phyloP scores from a whole-genome alignment of 92 coral and sea anemone species.

The Ricordea florida region DNA sequence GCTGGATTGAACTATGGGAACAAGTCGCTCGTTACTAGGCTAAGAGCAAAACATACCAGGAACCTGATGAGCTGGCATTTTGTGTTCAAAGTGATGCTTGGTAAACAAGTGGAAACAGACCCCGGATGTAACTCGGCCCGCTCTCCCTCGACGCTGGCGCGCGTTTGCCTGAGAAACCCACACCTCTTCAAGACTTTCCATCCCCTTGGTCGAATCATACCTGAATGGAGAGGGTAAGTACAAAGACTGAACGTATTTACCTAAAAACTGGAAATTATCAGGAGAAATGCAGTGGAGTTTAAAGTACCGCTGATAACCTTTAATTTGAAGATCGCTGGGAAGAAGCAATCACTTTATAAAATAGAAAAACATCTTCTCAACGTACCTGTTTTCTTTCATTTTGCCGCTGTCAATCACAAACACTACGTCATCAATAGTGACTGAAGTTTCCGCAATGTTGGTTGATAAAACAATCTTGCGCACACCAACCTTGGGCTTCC shows the following conservation, averaged over 20 bases:
- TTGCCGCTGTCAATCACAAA: slow-evolving; percentile 95
- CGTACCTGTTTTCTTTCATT: slow-evolving; percentile 94
- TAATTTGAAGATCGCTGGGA: not conserved
- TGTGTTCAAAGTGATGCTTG: slow-evolving; percentile 69
- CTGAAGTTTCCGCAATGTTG: slow-evolving; percentile 97
- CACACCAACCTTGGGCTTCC: slow-evolving; percentile 75
- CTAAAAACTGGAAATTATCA: too few relatives aligned
- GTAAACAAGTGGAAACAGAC: slow-evolving; percentile 96
- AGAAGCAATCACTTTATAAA: not conserved
- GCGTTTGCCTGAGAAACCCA: slow-evolving; percentile 99
- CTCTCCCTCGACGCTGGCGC: slow-evolving; percentile 97
- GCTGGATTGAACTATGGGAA: too few relatives aligned
- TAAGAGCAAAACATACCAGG: slow-evolving; percentile 55
- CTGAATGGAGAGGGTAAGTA: too few relatives aligned
- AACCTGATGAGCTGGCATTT: slow-evolving; percentile 73
- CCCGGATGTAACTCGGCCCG: slow-evolving; percentile 99
- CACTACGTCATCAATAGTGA: slow-evolving; percentile 98
- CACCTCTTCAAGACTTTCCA: slow-evolving; percentile 94
- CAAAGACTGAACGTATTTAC: too few relatives aligned
- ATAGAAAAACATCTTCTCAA: not conserved
- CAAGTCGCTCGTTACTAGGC: not conserved
- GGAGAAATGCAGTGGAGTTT: too few relatives aligned
- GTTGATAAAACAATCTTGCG: slow-evolving; percentile 94
- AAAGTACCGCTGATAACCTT: not conserved
- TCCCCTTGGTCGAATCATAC: slow-evolving; percentile 93